These are phyloP conservation scores for Dysmachus trigonus DNA, from an alignment of 2,888 invertebrate species.

Conservation along the genomic window DNA sequence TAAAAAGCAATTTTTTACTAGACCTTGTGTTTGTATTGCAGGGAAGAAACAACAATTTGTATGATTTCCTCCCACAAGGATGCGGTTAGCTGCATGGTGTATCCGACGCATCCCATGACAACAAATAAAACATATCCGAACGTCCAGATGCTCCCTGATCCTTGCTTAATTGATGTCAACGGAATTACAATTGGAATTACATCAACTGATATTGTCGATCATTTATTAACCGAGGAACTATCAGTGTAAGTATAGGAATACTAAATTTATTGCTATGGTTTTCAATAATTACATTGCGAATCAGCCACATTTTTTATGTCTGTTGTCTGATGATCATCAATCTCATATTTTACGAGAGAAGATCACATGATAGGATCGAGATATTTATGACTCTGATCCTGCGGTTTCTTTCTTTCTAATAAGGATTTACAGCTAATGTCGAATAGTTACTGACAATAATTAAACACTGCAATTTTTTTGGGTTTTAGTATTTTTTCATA, in stretches of 20 bases:
- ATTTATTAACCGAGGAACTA: slow-evolving; percentile 83
- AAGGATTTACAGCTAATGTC: no score
- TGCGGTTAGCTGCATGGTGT: slow-evolving; percentile 79
- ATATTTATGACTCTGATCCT: no score
- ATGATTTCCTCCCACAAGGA: slow-evolving; percentile 82
- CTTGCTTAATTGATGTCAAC: slow-evolving; percentile 78
- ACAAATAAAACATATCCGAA: slow-evolving; percentile 69
- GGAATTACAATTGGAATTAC: slow-evolving; percentile 82
- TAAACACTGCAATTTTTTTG: no score
- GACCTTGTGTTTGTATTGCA: slow-evolving; percentile 58
- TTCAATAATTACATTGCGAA: neutral
- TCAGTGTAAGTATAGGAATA: slow-evolving; percentile 68
- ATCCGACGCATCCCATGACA: slow-evolving; percentile 83
- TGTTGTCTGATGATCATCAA: no score
- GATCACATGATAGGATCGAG: no score
- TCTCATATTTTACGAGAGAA: no score
- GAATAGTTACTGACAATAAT: no score
- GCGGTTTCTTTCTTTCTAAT: no score
- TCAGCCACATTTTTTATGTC: no score
- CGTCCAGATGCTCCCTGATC: slow-evolving; percentile 80
- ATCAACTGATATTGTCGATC: slow-evolving; percentile 84
- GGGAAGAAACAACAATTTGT: slow-evolving; percentile 74
- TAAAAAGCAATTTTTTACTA: neutral
- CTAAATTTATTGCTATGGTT: neutral
- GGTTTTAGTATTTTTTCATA: no score